Evolutionary conservation across 2,888 invertebrate genomes (phyloP).

Genomic region (Keiferia lycopersicella): DNA sequence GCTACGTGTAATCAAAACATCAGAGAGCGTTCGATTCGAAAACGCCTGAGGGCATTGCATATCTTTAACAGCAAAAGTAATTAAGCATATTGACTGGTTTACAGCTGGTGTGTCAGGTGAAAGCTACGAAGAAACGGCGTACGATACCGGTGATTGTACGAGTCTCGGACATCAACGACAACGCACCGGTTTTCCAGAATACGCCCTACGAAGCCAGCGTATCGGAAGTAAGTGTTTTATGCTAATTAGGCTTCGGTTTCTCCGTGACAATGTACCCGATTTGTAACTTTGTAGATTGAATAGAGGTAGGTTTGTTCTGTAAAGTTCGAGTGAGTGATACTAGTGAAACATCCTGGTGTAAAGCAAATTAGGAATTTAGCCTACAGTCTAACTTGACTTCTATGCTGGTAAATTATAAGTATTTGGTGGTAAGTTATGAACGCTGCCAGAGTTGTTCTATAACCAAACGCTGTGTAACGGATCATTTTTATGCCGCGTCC

Average conservation of each 20-base stretch:
- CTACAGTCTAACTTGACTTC: too few relatives aligned
- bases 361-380: too few relatives aligned
- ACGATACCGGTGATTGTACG: constrained; percentile 94
- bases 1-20: not conserved
- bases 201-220: constrained; percentile 92
- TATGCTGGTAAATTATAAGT: too few relatives aligned
- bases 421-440: too few relatives aligned
- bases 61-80: constrained; percentile 22
- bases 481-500: too few relatives aligned
- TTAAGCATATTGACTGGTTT: constrained; percentile 45
- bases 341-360: too few relatives aligned
- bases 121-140: constrained; percentile 88
- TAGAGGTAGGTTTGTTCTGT: not conserved
- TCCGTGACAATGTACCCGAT: not conserved
- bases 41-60: constrained; percentile 17
- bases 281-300: not conserved
- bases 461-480: too few relatives aligned
- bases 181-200: constrained; percentile 91
- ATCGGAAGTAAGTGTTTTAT: constrained; percentile 85
- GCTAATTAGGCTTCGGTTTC: not conserved
- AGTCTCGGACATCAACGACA: constrained; percentile 95
- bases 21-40: constrained; percentile 17
- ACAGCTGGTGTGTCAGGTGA: constrained; percentile 91
- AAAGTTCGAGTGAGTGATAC: too few relatives aligned
- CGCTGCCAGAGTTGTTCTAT: too few relatives aligned